Evolutionary conservation across 2,113 vertebrate species (phyloP).

Genomic region (Marmota flaviventris): DNA sequence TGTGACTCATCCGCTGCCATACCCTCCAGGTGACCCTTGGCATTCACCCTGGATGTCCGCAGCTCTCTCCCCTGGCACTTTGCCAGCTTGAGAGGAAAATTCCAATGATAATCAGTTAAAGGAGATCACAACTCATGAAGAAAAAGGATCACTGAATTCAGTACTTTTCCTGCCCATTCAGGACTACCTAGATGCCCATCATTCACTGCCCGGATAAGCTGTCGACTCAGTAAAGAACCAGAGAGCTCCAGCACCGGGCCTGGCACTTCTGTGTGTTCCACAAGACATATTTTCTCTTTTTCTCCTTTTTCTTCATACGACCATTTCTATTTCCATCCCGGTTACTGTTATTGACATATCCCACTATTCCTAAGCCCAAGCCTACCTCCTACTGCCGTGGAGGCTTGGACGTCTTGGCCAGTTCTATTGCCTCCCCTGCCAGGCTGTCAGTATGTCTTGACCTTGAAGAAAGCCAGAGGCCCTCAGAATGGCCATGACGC

Average conservation of each 20-base stretch:
- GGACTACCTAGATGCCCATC: background rate
- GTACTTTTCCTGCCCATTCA: conserved; percentile 27
- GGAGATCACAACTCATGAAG: background rate
- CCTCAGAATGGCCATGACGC: background rate
- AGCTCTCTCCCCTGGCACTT: conserved; percentile 36
- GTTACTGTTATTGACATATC: background rate
- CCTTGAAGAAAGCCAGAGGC: conserved; percentile 20
- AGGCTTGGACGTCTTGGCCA: background rate
- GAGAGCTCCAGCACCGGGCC: background rate
- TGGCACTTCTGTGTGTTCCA: background rate
- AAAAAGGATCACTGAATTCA: background rate
- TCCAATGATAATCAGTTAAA: conserved; percentile 37
- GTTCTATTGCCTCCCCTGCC: background rate
- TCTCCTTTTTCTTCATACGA: background rate
- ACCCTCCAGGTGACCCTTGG: conserved; percentile 42
- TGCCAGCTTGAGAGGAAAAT: conserved; percentile 74
- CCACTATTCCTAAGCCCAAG: background rate
- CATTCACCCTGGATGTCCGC: background rate
- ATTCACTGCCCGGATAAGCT: background rate
- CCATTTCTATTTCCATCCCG: background rate
- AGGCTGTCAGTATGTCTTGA: background rate
- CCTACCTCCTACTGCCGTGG: background rate
- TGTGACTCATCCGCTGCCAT: conserved; percentile 34
- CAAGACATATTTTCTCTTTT: background rate
- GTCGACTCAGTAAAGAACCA: background rate